These are phyloP conservation scores for Drosophila sp. DNA, from an alignment of 1,140 invertebrate species.

Conservation along the genomic window DNA sequence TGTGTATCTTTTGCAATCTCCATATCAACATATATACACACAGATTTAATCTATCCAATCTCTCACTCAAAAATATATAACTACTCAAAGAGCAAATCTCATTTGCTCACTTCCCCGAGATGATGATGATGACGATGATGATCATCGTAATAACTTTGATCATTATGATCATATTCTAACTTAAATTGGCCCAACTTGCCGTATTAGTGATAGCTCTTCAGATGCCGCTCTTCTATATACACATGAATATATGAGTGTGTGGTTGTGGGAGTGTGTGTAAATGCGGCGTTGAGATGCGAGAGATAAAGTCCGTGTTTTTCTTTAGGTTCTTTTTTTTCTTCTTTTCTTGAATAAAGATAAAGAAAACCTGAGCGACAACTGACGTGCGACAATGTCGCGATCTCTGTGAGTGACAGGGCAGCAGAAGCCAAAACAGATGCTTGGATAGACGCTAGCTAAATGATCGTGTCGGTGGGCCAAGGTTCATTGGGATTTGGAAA, in stretches of 20 bases:
- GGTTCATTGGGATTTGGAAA: constrained; percentile 34
- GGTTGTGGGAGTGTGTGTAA: background rate
- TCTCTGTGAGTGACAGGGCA: constrained; percentile 49
- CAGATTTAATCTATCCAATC: constrained; percentile 39
- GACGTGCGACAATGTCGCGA: constrained; percentile 69
- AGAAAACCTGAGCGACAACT: constrained; percentile 56
- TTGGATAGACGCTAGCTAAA: constrained; percentile 9
- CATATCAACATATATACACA: constrained; percentile 25
- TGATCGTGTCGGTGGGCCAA: constrained; percentile 25
- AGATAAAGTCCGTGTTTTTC: constrained; percentile 60
- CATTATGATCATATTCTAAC: constrained; percentile 65
- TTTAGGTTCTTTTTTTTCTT: constrained; percentile 9
- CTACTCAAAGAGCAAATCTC: constrained; percentile 33
- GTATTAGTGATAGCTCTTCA: constrained; percentile 60
- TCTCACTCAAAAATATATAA: constrained; percentile 16
- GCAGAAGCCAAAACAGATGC: background rate
- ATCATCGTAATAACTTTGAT: constrained; percentile 37
- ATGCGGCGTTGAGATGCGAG: constrained; percentile 42
- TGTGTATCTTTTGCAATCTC: constrained; percentile 52
- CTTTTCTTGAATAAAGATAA: constrained; percentile 65
- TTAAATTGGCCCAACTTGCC: constrained; percentile 60
- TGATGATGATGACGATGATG: constrained; percentile 11
- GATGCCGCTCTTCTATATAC: constrained; percentile 32
- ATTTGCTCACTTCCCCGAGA: constrained; percentile 38
- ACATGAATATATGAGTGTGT: background rate